Evolutionary conservation across 1,140 invertebrate species (phyloP).

Genomic region (Aphaenogaster floridana): DNA sequence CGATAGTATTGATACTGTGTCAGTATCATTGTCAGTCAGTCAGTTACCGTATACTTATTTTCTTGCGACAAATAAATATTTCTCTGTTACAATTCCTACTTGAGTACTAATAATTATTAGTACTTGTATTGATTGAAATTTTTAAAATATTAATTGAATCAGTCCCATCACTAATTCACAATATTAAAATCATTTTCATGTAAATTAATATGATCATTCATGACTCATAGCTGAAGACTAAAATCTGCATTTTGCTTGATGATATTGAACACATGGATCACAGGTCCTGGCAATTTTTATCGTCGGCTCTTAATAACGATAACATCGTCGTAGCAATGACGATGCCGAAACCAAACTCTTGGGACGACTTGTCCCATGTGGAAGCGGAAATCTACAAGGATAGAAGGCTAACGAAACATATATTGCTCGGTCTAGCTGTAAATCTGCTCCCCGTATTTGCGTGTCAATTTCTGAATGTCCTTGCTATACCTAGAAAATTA

Average conservation of each 20-base stretch:
- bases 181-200: background rate
- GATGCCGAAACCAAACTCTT: slow-evolving; percentile 28
- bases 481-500: slow-evolving; percentile 88
- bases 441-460: slow-evolving; percentile 85
- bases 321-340: slow-evolving; percentile 72
- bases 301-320: slow-evolving; percentile 40
- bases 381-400: slow-evolving; percentile 65
- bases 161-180: background rate
- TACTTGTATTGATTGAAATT: no score
- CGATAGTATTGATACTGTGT: no score
- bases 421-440: slow-evolving; percentile 73
- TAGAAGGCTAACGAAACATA: slow-evolving; percentile 63
- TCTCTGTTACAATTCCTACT: no score
- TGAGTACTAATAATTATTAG: no score
- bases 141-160: no score
- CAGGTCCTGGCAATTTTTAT: slow-evolving; percentile 77
- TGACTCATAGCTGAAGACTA: slow-evolving; percentile 36
- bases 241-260: slow-evolving; percentile 75
- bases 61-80: no score
- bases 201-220: background rate
- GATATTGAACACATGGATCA: slow-evolving; percentile 75
- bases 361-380: slow-evolving; percentile 47
- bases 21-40: no score
- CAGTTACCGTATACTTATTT: no score
- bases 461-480: slow-evolving; percentile 88